A percentile compares a stretch with the other conserved stretches of the same genome.
phyloP scores from a whole-genome alignment of 1,140 invertebrate species.

The Drosophila biarmipes region DNA sequence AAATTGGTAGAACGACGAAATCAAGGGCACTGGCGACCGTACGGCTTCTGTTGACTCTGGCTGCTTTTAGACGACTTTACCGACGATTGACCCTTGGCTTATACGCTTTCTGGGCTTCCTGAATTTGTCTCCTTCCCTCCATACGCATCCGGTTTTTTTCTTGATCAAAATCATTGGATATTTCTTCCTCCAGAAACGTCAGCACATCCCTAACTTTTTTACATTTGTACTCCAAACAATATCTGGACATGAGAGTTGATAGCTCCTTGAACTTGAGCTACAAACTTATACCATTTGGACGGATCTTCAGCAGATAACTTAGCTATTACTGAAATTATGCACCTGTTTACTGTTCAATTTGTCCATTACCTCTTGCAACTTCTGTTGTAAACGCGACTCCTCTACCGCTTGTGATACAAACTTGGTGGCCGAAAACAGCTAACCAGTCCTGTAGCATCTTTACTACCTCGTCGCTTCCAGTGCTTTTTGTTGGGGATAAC shows the following conservation, averaged over 20 bases:
- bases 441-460: background rate
- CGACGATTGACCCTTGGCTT: no score
- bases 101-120: no score
- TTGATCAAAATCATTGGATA: no score
- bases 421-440: background rate
- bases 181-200: no score
- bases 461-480: background rate
- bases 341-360: background rate
- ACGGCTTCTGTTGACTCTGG: no score
- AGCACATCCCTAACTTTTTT: no score
- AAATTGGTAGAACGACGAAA: no score
- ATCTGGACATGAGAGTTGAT: background rate
- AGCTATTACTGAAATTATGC: background rate
- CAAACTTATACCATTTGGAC: background rate
- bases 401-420: background rate
- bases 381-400: background rate
- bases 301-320: background rate
- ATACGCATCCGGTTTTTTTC: no score
- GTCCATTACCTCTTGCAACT: background rate
- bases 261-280: background rate
- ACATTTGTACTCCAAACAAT: background rate
- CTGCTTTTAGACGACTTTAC: no score
- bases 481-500: conserved; percentile 3
- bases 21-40: no score
- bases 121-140: no score